Evolutionary conservation across 2,888 invertebrate genomes (phyloP), one percentile per base, ranked within the genome.

Genomic region (Sacculina carcini): DNA sequence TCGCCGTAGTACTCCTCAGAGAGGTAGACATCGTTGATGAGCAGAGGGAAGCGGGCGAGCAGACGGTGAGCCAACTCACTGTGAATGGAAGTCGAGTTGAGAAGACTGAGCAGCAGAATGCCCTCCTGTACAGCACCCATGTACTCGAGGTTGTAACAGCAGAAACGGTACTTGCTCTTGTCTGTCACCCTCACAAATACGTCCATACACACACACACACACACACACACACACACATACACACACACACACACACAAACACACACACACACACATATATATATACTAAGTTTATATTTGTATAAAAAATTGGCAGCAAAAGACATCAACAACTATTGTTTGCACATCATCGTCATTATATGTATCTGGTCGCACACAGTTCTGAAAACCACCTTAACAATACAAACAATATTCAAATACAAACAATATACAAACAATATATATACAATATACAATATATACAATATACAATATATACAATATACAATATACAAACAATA

Each of bases 1-100:
- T 94, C 94, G 2, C 87, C 96, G 62, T 90, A 98, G 65, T 94
- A 96, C 66, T 96, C 96, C 61, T 96, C 96, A 48, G 80, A 79
- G 69, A 87, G 79, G 66, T 94, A 96, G 58, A 90, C 81, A 62
- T 98, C 96, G 62, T 90, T 83, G 61, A 96, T 86, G 21, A 98
- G 73, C 63, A 86, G 87, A 0, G 98, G 98, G 68, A 86, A 98
- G 63, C 85, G 82, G 48, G 81, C 73, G 7, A 96, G 68, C 26
- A 98, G 70, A 52, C 92, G 70, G 66, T 92, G 94, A 0, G 90
- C 92, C 51, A 98, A 71, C 63, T 92, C 92, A 1, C 85, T 85
- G 63, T 92, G 83, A 44, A 90, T 69, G 0, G 87, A 80, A 0
- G 89, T 84, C 0, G 90, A 86, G 61, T 86, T 84, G 26, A 96